Evolutionary conservation across 2,797 vertebrate genomes (phyloP), one percentile per base, ranked within the genome.

Genomic region (Syndactyla subalaris): DNA sequence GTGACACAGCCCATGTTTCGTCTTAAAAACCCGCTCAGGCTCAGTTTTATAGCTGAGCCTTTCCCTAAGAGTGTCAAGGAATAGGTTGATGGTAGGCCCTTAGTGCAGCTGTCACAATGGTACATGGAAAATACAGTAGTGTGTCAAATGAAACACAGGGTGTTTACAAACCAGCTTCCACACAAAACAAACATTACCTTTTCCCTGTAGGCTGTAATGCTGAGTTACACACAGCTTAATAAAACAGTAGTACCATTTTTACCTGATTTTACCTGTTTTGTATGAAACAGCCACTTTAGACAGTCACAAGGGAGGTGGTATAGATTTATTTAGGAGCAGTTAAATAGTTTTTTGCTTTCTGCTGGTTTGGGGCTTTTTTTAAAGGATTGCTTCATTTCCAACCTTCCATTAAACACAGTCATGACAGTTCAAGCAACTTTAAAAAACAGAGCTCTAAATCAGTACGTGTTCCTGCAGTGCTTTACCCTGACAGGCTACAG

Each of bases 61-160:
- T 41, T 55, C 63, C 51, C 51, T 70, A 6, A n/a, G 63, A 22
- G 2, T 7, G 2, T 8, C 14, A 14, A 49, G 68, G 73, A 79
- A 26, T 0, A 26, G 20, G 9, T 9, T 38, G 1, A 1, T 36
- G 1, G 14, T 6, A 18, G 34, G 34, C 14, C 30, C 26, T 66
- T 14, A 5, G 6, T 6, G 10, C 23, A 17, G 54, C 18, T 51
- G 72, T 5, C 32, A 43, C 55, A 78, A 18, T 3, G 32, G 3
- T 38, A 8, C 2, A 15, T 12, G 12, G 51, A 55, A 52, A 19
- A 58, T 12, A 30, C 2, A 71, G 32, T 14, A 43, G 26, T 0
- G 1, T 2, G 1, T 34, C 62, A 82, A 63, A 51, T 43, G 11
- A 32, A 36, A 22, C n/a, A 45, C 14, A 3, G 0, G 2, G 20